A percentile compares a stretch with the other conserved stretches of the same genome.
These are phyloP conservation scores for Atlantisia rogersi DNA, from an alignment of 2,113 vertebrate genomes.

Conservation along the genomic window DNA sequence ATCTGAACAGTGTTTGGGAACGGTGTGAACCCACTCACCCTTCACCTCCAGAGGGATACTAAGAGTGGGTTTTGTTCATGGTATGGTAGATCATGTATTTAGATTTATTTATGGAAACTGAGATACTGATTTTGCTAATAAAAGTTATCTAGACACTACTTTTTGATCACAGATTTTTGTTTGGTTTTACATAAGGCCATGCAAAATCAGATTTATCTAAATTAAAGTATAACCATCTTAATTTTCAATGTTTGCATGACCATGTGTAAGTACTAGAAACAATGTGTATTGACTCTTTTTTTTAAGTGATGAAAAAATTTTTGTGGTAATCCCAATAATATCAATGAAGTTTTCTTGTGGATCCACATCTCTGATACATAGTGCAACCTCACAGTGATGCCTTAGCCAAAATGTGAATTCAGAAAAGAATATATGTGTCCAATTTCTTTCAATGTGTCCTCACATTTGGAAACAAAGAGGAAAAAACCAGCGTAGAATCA, in stretches of 20 bases:
- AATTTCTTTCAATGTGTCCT: neutral
- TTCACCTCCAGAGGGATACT: neutral
- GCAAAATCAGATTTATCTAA: neutral
- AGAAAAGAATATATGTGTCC: neutral
- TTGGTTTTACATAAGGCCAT: neutral
- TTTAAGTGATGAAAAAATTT: neutral
- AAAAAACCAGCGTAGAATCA: neutral
- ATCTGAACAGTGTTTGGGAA: neutral
- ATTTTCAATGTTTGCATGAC: neutral
- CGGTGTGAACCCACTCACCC: neutral
- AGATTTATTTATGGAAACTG: neutral
- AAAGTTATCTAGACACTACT: neutral
- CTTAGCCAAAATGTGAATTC: neutral
- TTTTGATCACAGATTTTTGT: neutral
- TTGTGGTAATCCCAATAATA: neutral
- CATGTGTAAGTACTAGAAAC: neutral
- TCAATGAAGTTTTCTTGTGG: neutral
- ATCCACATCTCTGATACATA: neutral
- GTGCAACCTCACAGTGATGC: neutral
- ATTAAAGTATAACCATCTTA: neutral
- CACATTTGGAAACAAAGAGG: neutral
- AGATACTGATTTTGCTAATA: neutral
- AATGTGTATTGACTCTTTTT: neutral
- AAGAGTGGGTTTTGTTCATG: neutral
- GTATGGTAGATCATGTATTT: neutral